Percentiles rank a stretch among this genome's conserved stretches.
These are phyloP conservation scores for Bombus confusus DNA, from an alignment of 1,140 invertebrate species.

Conservation along the genomic window DNA sequence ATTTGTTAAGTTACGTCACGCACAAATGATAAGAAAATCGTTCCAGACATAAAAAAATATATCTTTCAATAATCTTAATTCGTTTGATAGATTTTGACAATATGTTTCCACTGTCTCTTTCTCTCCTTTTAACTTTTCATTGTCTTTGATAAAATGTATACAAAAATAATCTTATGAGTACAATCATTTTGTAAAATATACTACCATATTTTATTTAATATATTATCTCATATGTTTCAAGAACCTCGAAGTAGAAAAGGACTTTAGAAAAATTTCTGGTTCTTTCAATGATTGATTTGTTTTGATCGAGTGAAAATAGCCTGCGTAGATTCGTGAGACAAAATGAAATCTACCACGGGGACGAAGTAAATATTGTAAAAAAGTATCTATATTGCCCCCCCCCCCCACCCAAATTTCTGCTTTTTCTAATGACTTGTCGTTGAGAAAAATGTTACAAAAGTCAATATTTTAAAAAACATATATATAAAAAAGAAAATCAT, in stretches of 20 bases:
- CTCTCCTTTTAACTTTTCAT: constrained; percentile 28
- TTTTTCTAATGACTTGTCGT: background rate
- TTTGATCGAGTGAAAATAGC: constrained; percentile 14
- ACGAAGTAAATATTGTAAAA: constrained; percentile 55
- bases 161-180: constrained; percentile 77
- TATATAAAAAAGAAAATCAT: constrained; percentile 51
- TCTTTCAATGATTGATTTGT: constrained; percentile 18
- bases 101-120: constrained; percentile 27
- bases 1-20: constrained; percentile 36
- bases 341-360: constrained; percentile 35
- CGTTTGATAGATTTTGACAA: constrained; percentile 12
- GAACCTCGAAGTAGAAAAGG: constrained; percentile 54
- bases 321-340: constrained; percentile 7
- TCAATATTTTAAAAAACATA: constrained; percentile 42
- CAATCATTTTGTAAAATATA: constrained; percentile 71
- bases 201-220: constrained; percentile 51
- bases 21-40: constrained; percentile 67
- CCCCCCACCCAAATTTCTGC: no score
- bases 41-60: constrained; percentile 74
- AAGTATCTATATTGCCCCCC: no score
- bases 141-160: constrained; percentile 73
- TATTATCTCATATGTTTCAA: constrained; percentile 54
- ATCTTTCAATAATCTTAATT: constrained; percentile 64
- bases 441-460: constrained; percentile 58
- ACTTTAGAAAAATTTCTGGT: constrained; percentile 40